These are phyloP conservation scores for Ectropis crepuscularia DNA, from an alignment of 2,888 invertebrate genomes.

Conservation along the genomic window DNA sequence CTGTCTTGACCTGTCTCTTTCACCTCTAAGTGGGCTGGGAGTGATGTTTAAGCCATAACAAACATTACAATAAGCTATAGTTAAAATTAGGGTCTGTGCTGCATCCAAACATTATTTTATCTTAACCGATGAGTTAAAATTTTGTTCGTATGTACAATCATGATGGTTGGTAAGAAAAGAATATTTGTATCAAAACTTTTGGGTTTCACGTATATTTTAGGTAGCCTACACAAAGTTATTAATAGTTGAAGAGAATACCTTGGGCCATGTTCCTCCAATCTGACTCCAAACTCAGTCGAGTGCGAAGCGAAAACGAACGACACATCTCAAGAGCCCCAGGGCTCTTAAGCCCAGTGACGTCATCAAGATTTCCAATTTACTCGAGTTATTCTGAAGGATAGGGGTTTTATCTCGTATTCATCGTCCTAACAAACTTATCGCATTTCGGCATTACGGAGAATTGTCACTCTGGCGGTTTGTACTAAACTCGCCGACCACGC, in stretches of 20 bases:
- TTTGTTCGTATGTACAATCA: too few relatives aligned
- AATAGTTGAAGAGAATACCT: slow-evolving; percentile 22
- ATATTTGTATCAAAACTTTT: neutral
- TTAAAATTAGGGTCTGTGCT: too few relatives aligned
- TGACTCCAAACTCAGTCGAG: slow-evolving; percentile 47
- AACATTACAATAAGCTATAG: too few relatives aligned
- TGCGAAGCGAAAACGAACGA: slow-evolving; percentile 47
- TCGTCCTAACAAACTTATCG: slow-evolving; percentile 51
- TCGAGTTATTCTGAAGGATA: slow-evolving; percentile 53
- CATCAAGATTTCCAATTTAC: slow-evolving; percentile 59
- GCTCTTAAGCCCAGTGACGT: slow-evolving; percentile 51
- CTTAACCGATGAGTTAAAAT: too few relatives aligned
- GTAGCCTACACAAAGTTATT: slow-evolving; percentile 15
- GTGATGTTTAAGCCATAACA: too few relatives aligned
- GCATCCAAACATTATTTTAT: too few relatives aligned
- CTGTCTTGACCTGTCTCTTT: too few relatives aligned
- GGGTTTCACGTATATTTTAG: neutral
- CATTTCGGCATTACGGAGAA: slow-evolving; percentile 43
- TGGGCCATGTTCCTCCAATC: slow-evolving; percentile 33
- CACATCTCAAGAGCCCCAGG: slow-evolving; percentile 47
- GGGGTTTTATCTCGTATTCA: slow-evolving; percentile 53
- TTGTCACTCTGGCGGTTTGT: slow-evolving; percentile 33
- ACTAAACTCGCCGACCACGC: slow-evolving; percentile 11
- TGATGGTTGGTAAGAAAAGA: too few relatives aligned
- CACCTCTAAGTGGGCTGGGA: too few relatives aligned